Percentiles rank a stretch among this genome's conserved stretches.
phyloP scores from a whole-genome alignment of 2,797 vertebrate genomes.

The Clarias laeviceps region DNA sequence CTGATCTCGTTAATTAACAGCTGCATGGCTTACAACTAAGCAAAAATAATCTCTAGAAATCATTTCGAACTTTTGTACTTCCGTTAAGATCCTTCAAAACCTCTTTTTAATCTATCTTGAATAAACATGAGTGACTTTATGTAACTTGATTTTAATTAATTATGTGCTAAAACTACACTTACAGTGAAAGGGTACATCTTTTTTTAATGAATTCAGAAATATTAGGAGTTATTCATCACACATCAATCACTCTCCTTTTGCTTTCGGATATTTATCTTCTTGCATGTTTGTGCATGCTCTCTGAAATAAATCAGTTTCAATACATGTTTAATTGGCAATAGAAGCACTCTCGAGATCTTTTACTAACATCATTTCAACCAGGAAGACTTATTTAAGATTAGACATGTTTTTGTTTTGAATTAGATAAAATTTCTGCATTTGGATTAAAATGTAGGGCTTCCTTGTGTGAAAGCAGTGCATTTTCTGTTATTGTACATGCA shows the following conservation, averaged over 20 bases:
- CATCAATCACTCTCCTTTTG: conserved; percentile 31
- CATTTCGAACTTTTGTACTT: conserved; percentile 5
- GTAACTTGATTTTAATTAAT: neutral
- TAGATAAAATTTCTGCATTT: neutral
- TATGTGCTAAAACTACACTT: neutral
- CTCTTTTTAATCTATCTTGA: neutral
- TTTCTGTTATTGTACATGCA: neutral
- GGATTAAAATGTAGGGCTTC: neutral
- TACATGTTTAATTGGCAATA: conserved; percentile 43
- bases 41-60: conserved; percentile 2
- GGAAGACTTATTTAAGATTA: conserved; percentile 38
- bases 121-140: neutral
- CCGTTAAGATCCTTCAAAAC: neutral
- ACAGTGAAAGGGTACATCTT: neutral
- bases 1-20: conserved; percentile 40
- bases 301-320: conserved; percentile 30
- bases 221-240: conserved; percentile 8
- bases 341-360: conserved; percentile 33
- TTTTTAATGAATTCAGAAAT: neutral
- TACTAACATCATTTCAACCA: conserved; percentile 39
- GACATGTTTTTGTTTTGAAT: neutral
- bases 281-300: conserved; percentile 54
- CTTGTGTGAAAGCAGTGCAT: neutral
- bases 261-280: conserved; percentile 28
- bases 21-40: conserved; percentile 51